phyloP scores from a whole-genome alignment of 1,140 invertebrate species.

The Cryptotermes secundus region DNA sequence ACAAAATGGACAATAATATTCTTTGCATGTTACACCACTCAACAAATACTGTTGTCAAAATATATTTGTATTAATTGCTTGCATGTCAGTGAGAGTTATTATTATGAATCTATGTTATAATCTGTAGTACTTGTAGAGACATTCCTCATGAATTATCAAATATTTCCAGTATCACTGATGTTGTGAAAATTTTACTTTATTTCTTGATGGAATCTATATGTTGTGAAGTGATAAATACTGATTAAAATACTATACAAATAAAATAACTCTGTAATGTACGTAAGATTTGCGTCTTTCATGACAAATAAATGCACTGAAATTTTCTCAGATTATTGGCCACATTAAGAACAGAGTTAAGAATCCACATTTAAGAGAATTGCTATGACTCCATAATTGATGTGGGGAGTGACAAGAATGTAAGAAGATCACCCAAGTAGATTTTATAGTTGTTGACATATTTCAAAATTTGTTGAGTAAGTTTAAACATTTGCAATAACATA shows the following conservation, averaged over 20 bases:
- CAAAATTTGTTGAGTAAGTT: constrained; percentile 3
- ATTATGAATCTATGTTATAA: not conserved
- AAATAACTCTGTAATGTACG: not conserved
- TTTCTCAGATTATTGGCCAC: no score
- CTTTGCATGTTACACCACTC: not conserved
- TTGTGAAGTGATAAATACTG: not conserved
- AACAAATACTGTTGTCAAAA: constrained; percentile 2
- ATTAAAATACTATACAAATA: not conserved
- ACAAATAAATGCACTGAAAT: no score
- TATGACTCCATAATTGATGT: no score
- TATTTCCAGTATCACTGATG: not conserved
- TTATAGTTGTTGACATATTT: no score
- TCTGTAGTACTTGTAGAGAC: not conserved
- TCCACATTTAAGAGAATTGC: no score
- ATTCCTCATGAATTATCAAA: not conserved
- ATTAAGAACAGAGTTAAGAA: no score
- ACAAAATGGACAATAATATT: constrained; percentile 13
- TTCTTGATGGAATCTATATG: not conserved
- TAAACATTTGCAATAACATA: not conserved
- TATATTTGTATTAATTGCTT: not conserved
- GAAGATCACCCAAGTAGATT: no score
- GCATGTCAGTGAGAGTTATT: not conserved
- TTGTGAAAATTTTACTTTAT: not conserved
- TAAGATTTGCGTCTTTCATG: no score
- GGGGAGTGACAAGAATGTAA: no score